phyloP scores from a whole-genome alignment of 2,113 vertebrate species.

The Girardinichthys multiradiatus region DNA sequence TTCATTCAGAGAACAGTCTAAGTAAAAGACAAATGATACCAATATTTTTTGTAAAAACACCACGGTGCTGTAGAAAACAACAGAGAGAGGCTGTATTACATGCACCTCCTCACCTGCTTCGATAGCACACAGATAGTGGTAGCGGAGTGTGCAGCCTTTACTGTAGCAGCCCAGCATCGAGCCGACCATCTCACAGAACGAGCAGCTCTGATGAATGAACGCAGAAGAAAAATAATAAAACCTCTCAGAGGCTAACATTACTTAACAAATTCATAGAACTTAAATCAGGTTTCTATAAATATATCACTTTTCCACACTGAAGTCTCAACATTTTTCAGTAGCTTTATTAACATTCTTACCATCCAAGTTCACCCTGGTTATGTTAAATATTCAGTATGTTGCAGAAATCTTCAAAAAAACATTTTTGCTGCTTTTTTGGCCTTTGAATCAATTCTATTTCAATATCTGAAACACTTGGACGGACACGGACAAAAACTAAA shows the following conservation, averaged over 20 bases:
- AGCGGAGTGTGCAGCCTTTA: slow-evolving; percentile 97
- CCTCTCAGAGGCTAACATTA: neutral
- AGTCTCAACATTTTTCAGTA: neutral
- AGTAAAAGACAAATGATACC: slow-evolving; percentile 46
- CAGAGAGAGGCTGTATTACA: neutral
- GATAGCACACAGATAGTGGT: slow-evolving; percentile 96
- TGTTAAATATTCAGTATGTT: neutral
- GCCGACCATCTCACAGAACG: slow-evolving; percentile 94
- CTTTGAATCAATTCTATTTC: too few species aligned
- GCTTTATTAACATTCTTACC: neutral
- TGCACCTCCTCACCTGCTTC: slow-evolving; percentile 89
- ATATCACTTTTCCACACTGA: neutral
- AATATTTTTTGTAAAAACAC: neutral
- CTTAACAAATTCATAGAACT: neutral
- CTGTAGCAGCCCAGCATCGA: slow-evolving; percentile 98
- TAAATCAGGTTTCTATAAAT: neutral
- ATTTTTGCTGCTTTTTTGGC: too few species aligned
- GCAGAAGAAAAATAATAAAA: neutral
- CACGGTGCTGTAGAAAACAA: neutral
- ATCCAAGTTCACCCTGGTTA: neutral
- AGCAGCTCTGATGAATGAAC: slow-evolving; percentile 87
- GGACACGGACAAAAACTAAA: too few species aligned
- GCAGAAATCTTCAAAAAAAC: neutral
- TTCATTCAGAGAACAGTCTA: slow-evolving; percentile 98
- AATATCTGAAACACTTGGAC: too few species aligned